Conservation (phyloP, 2,113 vertebrate genomes). For the Orientallactaga bullata region DNA sequence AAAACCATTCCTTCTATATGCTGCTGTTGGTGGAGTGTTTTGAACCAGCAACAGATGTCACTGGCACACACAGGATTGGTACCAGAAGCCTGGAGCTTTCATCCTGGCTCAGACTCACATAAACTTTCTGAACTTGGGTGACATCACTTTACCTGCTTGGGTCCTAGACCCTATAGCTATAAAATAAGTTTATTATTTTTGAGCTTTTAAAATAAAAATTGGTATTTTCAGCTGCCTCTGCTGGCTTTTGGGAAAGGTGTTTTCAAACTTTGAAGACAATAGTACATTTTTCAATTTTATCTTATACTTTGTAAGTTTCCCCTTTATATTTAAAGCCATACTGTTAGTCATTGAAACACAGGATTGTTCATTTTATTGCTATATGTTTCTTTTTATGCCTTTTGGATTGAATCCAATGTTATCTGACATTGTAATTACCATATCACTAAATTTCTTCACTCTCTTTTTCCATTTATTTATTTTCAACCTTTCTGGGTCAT, state of each 20-base stretch:
- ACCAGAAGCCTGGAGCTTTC: neutral
- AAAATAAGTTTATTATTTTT: constrained; percentile 39
- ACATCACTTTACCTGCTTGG: neutral
- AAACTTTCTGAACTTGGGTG: neutral
- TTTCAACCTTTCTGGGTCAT: constrained; percentile 8
- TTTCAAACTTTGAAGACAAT: constrained; percentile 6
- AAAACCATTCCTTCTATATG: too few relatives aligned
- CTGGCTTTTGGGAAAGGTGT: neutral
- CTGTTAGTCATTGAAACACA: neutral
- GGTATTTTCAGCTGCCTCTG: neutral
- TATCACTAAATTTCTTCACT: neutral
- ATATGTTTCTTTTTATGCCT: constrained; percentile 9
- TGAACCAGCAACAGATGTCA: too few relatives aligned
- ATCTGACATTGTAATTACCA: neutral
- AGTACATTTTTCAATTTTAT: constrained; percentile 38
- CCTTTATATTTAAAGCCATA: constrained; percentile 22
- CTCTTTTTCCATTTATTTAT: neutral
- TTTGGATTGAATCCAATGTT: constrained; percentile 9
- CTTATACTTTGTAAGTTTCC: constrained; percentile 6
- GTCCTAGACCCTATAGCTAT: neutral
- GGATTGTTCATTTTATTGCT: neutral
- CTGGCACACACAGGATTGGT: neutral
- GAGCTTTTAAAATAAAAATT: constrained; percentile 1
- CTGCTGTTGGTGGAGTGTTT: too few relatives aligned
- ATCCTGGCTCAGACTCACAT: neutral